Base-by-base conservation (phyloP, 2,888 invertebrate genomes). In the Andrena haemorrhoa region DNA sequence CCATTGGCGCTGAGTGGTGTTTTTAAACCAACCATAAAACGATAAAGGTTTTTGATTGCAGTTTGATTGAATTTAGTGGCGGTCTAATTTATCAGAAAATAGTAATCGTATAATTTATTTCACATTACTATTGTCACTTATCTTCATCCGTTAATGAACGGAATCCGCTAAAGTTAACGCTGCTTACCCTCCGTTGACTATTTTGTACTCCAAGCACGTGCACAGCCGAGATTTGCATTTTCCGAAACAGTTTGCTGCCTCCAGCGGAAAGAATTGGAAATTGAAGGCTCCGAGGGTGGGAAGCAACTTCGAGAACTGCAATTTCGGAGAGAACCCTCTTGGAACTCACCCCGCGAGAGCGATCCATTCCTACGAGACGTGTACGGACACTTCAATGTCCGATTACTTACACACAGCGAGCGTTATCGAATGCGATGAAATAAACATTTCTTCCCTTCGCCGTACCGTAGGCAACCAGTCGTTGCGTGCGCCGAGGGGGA, bases 221-320 rank as follows among this genome's bases (percentile, higher is more conserved):
- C 58, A 47, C 5, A 29, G 35, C 53, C 23, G 49, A 56, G 79
- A 53, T 79, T 79, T 79, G 69, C 79, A 79, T 79, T 77, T 78
- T 77, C 49, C 51, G 23, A 10, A 66, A 66, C 26, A n/a, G 58
- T 47, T 76, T 20, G 33, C 49, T 31, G 20, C 12, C 10, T 56
- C 2, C 60, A 6, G 20, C 16, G 26, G 26, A 41, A 75, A 64
- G 58, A 75, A 49, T 77, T 64, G 41, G 29, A 31, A 47, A 31
- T 31, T 41, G 41, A 31, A 29, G 31, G 3, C 23, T 23, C n/a
- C 53, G 10, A n/a, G 63, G 51, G 26, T n/a, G 1, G 12, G 6
- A 41, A 53, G 41, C 49, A 41, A 8, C n/a, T 35, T 8, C n/a
- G 10, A 29, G n/a, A n/a, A 16, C 26, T 16, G 47, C 31, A 47